phyloP scores from a whole-genome alignment of 2,888 invertebrate species.

The Lasioglossum leucozonium region DNA sequence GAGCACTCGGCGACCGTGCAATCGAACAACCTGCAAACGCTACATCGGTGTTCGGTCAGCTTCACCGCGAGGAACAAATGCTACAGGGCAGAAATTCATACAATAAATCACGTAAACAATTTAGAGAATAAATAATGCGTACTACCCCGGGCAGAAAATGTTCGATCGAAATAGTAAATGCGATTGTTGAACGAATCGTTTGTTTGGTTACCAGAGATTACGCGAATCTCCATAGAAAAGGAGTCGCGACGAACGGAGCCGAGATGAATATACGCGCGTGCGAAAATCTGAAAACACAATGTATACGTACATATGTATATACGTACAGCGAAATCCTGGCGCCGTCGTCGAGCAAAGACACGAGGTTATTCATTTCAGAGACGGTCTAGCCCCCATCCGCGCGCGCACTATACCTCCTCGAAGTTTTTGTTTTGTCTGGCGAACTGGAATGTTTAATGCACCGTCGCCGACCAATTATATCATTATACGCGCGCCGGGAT shows the following conservation, averaged over 20 bases:
- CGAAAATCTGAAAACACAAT: background rate
- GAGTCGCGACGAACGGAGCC: background rate
- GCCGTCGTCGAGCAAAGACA: constrained; percentile 40
- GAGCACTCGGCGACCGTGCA: background rate
- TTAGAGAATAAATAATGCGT: too few species aligned
- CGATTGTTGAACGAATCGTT: too few species aligned
- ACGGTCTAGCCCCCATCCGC: constrained; percentile 61
- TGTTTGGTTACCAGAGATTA: background rate
- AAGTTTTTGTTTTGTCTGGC: constrained; percentile 68
- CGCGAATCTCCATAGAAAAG: background rate
- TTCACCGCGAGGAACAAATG: too few species aligned
- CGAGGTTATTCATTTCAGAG: constrained; percentile 46
- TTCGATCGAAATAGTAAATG: too few species aligned
- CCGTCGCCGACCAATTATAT: constrained; percentile 54
- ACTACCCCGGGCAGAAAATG: too few species aligned
- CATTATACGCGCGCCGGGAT: constrained; percentile 43
- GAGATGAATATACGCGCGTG: background rate
- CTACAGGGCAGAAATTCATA: too few species aligned
- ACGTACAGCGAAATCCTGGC: background rate
- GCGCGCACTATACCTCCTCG: constrained; percentile 42
- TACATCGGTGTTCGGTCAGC: background rate
- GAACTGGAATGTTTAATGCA: constrained; percentile 68
- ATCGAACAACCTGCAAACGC: background rate
- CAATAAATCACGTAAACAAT: too few species aligned
- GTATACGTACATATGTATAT: too few species aligned